Conservation (phyloP, 2,888 invertebrate genomes). For the Stenodema calcarata region DNA sequence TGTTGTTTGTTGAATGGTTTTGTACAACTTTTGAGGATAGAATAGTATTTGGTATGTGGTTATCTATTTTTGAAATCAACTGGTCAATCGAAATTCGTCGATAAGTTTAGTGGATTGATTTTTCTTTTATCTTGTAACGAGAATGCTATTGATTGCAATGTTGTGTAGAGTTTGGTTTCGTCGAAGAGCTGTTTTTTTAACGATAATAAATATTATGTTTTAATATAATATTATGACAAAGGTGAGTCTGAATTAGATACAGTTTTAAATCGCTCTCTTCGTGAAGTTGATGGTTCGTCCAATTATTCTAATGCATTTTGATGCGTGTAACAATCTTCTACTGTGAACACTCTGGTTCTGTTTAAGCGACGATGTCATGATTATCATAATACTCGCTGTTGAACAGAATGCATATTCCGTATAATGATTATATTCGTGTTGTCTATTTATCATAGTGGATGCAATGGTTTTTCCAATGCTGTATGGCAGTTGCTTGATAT, state of each 20-base stretch:
- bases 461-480: background rate
- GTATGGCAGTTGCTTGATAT: background rate
- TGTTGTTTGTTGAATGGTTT: slow-evolving; percentile 47
- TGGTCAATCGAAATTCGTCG: background rate
- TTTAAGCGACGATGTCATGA: background rate
- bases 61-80: background rate
- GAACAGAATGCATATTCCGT: background rate
- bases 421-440: background rate
- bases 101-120: slow-evolving; percentile 19
- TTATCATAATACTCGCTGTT: background rate
- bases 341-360: background rate
- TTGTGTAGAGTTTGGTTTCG: slow-evolving; percentile 17
- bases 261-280: background rate
- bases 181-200: background rate
- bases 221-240: background rate
- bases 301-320: background rate
- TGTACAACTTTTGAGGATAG: slow-evolving; percentile 27
- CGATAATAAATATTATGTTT: background rate
- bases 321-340: background rate
- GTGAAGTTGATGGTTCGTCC: background rate
- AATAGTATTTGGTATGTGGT: slow-evolving; percentile 34
- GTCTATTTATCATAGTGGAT: background rate
- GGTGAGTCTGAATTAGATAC: background rate
- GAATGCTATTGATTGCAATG: slow-evolving; percentile 42
- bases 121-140: background rate